Base-by-base conservation (phyloP, 2,797 vertebrate species). In the Xenops minutus region DNA sequence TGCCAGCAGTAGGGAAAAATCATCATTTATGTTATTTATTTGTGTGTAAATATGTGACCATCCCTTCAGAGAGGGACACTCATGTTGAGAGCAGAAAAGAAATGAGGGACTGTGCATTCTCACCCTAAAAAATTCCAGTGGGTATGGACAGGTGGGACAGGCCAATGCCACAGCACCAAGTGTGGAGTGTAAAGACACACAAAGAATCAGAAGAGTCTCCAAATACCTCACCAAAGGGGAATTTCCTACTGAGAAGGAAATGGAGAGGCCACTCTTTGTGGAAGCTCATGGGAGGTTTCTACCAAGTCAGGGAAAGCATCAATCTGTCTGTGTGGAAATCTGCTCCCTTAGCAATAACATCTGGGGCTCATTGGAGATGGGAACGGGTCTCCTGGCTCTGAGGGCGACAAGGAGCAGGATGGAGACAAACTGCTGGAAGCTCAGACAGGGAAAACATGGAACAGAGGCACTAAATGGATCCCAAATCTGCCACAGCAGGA, bases 321-420 rank as follows among this genome's bases (percentile, higher is more conserved):
- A 89, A 83, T 89, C 64, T 15, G 44, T 79, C 90, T 94, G 78
- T 85, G 64, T 24, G 51, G 95, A 92, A 96, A 88, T 89, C 72
- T 94, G 89, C 95, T 94, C 89, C 2, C 51, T 69, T 82, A 94
- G 91, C 95, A 94, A 95, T 96, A 96, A 51, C 43, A 20, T 52
- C 87, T n/a, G 16, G 58, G 51, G 63, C 22, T 79, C 79, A 55
- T 73, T 6, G 1, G 92, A 63, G 85, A 90, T 51, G 85, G 89
- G 89, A 92, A 83, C 87, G 19, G 32, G 32, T 61, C 78, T 78
- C 24, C 68, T 88, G 92, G 77, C 83, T 84, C 88, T 62, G 79
- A 88, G 56, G 30, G 68, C 67, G 69, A 67, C 10, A 37, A 80
- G 69, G 46, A 27, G 64, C 46, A 46, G 61, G 75, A 61, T 66